Percentiles rank a stretch among this genome's conserved stretches.
These are phyloP conservation scores for Agonopterix subpropinquella DNA, from an alignment of 2,888 invertebrate genomes.

Conservation along the genomic window DNA sequence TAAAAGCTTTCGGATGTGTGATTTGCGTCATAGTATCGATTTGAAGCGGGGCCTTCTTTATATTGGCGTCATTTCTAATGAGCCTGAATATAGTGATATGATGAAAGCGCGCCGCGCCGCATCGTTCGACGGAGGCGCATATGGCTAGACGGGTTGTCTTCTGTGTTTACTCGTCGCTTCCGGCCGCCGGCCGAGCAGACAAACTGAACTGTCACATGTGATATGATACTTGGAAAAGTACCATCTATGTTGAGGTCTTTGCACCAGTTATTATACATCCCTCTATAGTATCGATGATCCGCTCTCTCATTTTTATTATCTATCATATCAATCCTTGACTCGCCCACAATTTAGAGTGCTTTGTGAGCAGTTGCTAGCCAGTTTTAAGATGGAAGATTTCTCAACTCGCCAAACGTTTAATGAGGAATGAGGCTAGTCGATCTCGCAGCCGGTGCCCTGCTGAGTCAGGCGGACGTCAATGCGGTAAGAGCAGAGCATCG, in stretches of 20 bases:
- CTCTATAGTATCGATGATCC: too few relatives aligned
- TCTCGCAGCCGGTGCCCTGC: slow-evolving; percentile 5
- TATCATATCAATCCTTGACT: too few relatives aligned
- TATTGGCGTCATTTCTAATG: background rate
- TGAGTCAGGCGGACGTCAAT: slow-evolving; percentile 52
- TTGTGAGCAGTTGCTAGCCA: too few relatives aligned
- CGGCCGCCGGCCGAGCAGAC: slow-evolving; percentile 24
- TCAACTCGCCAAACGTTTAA: slow-evolving; percentile 1
- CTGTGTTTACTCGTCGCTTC: slow-evolving; percentile 51
- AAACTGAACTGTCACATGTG: slow-evolving; percentile 5
- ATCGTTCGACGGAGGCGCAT: slow-evolving; percentile 32
- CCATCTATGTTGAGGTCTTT: background rate
- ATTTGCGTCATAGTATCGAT: background rate
- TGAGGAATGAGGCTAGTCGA: slow-evolving; percentile 16
- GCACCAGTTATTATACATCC: too few relatives aligned
- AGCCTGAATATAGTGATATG: background rate
- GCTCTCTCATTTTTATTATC: too few relatives aligned
- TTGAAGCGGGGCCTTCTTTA: background rate
- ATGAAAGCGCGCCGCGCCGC: slow-evolving; percentile 9
- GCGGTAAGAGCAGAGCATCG: slow-evolving; percentile 49
- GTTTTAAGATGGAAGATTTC: background rate
- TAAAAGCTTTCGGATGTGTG: background rate
- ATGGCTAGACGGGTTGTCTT: slow-evolving; percentile 45
- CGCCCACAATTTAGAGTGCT: too few relatives aligned
- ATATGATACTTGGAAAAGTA: slow-evolving; percentile 8